Conservation (phyloP, 2,113 vertebrate genomes). For the Athene noctua region DNA sequence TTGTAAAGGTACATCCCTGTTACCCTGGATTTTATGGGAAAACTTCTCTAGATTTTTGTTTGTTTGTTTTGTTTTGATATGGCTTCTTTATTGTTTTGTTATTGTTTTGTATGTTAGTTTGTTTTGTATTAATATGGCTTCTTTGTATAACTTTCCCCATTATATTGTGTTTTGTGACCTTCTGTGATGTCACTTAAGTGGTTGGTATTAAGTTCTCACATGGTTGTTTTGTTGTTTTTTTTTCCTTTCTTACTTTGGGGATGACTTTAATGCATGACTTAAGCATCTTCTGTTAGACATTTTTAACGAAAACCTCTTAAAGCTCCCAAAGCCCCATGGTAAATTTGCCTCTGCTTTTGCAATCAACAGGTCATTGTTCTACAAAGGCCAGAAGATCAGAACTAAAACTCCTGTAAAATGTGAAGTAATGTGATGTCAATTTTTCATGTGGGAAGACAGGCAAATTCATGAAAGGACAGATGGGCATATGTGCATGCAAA, state of each 20-base stretch:
- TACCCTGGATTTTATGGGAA: not conserved
- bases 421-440: not conserved
- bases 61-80: not conserved
- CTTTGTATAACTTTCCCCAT: not conserved
- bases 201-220: not conserved
- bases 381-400: not conserved
- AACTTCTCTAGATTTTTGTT: fast-evolving
- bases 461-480: not conserved
- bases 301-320: not conserved
- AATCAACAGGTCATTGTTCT: not conserved
- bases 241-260: not conserved
- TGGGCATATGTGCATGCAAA: not conserved
- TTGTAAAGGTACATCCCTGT: not conserved
- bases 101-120: not conserved
- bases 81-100: not conserved
- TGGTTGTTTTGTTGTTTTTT: not conserved
- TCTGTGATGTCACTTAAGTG: not conserved
- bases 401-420: not conserved
- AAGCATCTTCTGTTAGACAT: not conserved
- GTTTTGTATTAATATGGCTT: not conserved
- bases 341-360: not conserved
- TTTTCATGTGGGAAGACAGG: not conserved
- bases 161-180: not conserved
- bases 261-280: not conserved
- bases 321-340: fast-evolving